Evolutionary conservation across 2,888 invertebrate species (phyloP).

Genomic region (Cabera pusaria): DNA sequence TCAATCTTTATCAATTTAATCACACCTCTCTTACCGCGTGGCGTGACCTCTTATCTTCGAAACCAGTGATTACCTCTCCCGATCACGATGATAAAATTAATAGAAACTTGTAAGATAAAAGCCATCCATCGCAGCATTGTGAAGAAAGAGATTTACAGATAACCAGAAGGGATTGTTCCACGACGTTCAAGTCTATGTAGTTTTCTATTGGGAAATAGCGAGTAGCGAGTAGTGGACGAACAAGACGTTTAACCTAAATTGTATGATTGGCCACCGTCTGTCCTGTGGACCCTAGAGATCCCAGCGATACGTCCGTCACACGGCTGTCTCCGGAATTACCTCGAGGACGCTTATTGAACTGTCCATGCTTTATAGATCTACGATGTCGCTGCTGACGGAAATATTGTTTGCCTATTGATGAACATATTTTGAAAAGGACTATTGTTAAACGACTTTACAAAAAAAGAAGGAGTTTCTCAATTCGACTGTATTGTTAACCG

Average conservation of each 20-base stretch:
- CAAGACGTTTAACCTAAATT: slow-evolving; percentile 67
- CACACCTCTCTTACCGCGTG: too few relatives aligned
- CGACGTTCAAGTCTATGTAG: slow-evolving; percentile 4
- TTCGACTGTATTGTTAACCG: too few relatives aligned
- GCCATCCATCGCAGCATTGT: slow-evolving; percentile 1
- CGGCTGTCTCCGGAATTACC: slow-evolving; percentile 37
- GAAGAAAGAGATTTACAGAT: slow-evolving; percentile 4
- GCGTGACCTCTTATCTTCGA: slow-evolving; percentile 10
- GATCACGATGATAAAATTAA: slow-evolving; percentile 18
- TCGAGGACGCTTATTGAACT: slow-evolving; percentile 38
- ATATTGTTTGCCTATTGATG: too few relatives aligned
- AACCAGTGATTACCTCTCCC: slow-evolving; percentile 8
- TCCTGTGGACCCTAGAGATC: slow-evolving; percentile 43
- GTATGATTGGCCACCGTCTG: slow-evolving; percentile 67
- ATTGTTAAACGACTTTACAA: too few relatives aligned
- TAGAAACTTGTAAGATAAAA: slow-evolving; percentile 9
- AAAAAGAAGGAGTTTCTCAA: too few relatives aligned
- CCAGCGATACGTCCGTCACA: slow-evolving; percentile 36
- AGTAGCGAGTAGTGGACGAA: too few relatives aligned
- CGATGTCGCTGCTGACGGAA: slow-evolving; percentile 20
- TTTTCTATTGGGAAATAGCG: slow-evolving; percentile 41
- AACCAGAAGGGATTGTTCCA: slow-evolving; percentile 8
- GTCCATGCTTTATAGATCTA: slow-evolving; percentile 26
- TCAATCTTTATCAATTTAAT: too few relatives aligned
- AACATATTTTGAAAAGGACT: too few relatives aligned